Evolutionary conservation across 2,113 vertebrate genomes (phyloP).

Genomic region (Hemichromis elongatus): DNA sequence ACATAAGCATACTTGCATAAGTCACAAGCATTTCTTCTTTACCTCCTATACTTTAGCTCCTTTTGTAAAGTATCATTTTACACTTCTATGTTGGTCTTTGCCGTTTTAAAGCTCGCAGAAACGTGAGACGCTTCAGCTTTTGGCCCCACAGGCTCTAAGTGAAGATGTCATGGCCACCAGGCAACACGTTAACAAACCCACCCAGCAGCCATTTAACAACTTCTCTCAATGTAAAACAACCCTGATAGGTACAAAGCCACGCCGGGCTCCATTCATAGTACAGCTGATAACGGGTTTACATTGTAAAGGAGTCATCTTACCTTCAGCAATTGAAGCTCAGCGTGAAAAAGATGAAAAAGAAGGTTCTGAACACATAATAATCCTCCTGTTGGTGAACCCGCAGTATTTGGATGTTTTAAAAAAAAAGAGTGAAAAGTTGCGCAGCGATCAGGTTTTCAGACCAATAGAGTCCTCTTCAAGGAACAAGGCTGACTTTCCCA

Average conservation of each 20-base stretch:
- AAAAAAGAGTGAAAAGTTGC: not conserved
- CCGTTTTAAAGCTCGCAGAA: slow-evolving; percentile 11
- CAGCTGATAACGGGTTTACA: not conserved
- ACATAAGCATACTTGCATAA: not conserved
- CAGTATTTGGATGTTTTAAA: not conserved
- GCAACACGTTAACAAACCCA: slow-evolving; percentile 40
- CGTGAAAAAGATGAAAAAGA: slow-evolving; percentile 5
- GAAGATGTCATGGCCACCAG: slow-evolving; percentile 51
- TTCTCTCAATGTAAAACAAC: not conserved
- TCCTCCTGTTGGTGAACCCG: not conserved
- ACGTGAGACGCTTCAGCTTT: slow-evolving; percentile 32
- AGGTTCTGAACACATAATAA: slow-evolving; percentile 47
- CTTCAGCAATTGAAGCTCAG: slow-evolving; percentile 45
- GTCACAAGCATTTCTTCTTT: not conserved
- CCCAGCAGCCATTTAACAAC: slow-evolving; percentile 10
- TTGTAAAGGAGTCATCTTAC: slow-evolving; percentile 33
- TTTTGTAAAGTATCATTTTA: not conserved
- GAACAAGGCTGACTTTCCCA: slow-evolving; percentile 27
- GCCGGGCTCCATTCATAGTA: not conserved
- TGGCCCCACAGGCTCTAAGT: not conserved
- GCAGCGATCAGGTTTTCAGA: not conserved
- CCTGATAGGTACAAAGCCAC: not conserved
- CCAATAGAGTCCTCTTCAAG: not conserved
- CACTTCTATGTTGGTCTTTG: not conserved
- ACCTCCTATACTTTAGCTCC: not conserved